Evolutionary conservation across 1,140 invertebrate genomes (phyloP), one percentile per base, ranked within the genome.

Genomic region (Drosophila nannoptera): DNA sequence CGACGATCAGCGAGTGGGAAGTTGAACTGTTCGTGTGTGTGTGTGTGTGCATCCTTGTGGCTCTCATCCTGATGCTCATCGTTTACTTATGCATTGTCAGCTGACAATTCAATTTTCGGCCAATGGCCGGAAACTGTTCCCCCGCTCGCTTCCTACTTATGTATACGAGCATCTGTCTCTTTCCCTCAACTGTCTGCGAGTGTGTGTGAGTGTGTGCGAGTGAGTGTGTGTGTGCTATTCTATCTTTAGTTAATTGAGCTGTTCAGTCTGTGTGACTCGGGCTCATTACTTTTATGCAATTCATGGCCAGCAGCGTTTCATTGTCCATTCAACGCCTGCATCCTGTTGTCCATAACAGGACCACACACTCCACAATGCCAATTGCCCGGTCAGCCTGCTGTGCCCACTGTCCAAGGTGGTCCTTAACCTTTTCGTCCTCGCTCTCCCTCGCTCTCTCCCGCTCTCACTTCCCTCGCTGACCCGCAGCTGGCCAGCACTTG

Each of bases 211-310:
- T 66, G 29, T 64, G 43, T 46, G 49, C 6, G 5, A n/a, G 5
- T 4, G 4, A 35, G 9, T 31, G 40, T 54, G 52, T n/a, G 55
- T 33, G n/a, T 42, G 14, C 46, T 29, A 9, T 12, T 55, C 31
- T 67, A 69, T 59, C 56, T 50, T 56, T 50, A 58, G 80, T 76
- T 84, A 86, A 84, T 83, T 83, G 80, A 83, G 80, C 75, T 83
- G 78, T 82, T 53, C n/a, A 49, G 40, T 65, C n/a, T n/a, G n/a
- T n/a, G n/a, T 65, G 55, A 43, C 36, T 71, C 49, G 64, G 69
- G 56, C 38, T 71, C 78, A 55, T 70, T 74, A 70, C 62, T 59
- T 81, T 83, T 84, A 83, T 83, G 80, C 80, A 83, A 83, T 84
- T 83, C 80, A 83, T 83, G 69, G 55, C 40, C 73, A 45, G 49